Percentiles rank a stretch among this genome's conserved stretches.
Evolutionary conservation across 2,888 invertebrate genomes (phyloP).

Genomic region (Eristalis intricaria): DNA sequence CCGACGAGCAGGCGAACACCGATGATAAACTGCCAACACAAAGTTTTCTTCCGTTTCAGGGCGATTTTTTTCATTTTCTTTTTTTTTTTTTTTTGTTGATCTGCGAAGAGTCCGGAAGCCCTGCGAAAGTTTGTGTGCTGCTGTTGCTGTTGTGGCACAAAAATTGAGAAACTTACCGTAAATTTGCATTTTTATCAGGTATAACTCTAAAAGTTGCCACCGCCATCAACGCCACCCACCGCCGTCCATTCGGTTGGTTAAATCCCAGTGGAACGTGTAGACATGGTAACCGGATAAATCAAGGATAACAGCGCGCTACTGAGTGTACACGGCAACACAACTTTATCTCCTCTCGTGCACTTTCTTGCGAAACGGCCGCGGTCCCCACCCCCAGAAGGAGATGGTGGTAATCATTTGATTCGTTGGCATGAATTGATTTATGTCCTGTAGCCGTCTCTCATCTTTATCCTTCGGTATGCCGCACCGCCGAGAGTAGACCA

Average conservation of each 20-base stretch:
- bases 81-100: neutral
- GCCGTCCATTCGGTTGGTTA: neutral
- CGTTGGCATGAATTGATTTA: constrained; percentile 71
- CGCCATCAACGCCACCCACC: neutral
- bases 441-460: constrained; percentile 44
- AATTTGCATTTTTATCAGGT: constrained; percentile 72
- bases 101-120: neutral
- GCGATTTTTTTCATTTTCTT: neutral
- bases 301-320: constrained; percentile 62
- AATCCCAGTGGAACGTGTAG: constrained; percentile 52
- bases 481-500: neutral
- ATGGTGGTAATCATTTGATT: constrained; percentile 70
- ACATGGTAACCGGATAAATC: constrained; percentile 71
- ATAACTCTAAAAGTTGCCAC: constrained; percentile 61
- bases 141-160: constrained; percentile 51
- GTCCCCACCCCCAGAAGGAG: neutral
- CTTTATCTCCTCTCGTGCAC: constrained; percentile 58
- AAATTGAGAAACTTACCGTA: constrained; percentile 69
- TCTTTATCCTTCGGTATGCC: constrained; percentile 7
- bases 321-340: constrained; percentile 33
- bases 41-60: constrained; percentile 49
- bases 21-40: constrained; percentile 70
- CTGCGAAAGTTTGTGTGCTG: constrained; percentile 40
- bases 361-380: constrained; percentile 13
- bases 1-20: constrained; percentile 26